phyloP scores from a whole-genome alignment of 2,797 vertebrate species.

The Rhabdomys pumilio region DNA sequence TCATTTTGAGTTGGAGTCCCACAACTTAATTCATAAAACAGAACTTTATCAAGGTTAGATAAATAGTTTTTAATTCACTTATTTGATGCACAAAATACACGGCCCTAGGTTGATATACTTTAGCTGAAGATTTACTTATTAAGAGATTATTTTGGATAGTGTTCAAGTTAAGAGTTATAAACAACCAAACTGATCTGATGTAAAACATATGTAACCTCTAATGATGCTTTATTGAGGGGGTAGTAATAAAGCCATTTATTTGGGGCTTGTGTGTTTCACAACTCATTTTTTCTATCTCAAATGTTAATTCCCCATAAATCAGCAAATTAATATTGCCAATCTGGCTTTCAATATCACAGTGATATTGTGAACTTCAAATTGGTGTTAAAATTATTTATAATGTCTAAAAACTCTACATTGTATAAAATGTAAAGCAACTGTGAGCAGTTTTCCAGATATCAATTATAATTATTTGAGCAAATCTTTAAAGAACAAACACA shows the following conservation, averaged over 20 bases:
- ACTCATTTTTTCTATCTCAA: neutral
- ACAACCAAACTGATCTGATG: neutral
- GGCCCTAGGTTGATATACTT: neutral
- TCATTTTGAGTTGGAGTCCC: conserved; percentile 24
- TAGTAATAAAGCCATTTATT: neutral
- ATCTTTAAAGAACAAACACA: conserved; percentile 47
- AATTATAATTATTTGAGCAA: conserved; percentile 62
- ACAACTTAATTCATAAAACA: neutral
- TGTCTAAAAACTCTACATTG: conserved; percentile 4
- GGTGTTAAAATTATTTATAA: neutral
- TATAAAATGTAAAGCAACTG: conserved; percentile 39
- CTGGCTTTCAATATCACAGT: neutral
- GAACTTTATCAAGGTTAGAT: neutral
- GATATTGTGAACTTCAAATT: conserved; percentile 41
- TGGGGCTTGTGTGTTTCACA: neutral
- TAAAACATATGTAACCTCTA: neutral
- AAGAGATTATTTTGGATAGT: neutral
- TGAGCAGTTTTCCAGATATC: conserved; percentile 59
- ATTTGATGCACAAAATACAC: neutral
- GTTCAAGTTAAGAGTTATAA: conserved; percentile 12
- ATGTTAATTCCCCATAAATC: neutral
- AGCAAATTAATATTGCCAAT: conserved; percentile 12
- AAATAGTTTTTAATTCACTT: neutral
- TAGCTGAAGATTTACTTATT: conserved; percentile 1
- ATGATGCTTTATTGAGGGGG: neutral